Evolutionary conservation across 2,797 vertebrate species (phyloP).

Genomic region (Alca torda): DNA sequence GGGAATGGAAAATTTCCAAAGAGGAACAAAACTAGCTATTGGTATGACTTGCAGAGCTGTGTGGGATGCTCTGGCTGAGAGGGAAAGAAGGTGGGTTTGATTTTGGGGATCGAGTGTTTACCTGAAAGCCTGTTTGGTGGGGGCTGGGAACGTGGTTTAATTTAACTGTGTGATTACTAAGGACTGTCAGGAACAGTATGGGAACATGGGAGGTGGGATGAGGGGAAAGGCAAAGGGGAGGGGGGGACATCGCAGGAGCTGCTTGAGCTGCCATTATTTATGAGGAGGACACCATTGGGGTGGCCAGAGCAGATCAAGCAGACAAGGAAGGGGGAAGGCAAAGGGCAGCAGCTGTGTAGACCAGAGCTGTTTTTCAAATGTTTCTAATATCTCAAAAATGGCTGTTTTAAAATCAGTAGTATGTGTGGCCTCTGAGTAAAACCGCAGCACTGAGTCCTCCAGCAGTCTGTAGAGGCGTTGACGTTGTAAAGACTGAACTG

Average conservation of each 20-base stretch:
- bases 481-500: not conserved
- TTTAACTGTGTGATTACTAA: not conserved
- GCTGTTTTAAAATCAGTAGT: not conserved
- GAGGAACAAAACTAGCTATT: not conserved
- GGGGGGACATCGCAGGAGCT: rapidly evolving
- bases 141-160: not conserved
- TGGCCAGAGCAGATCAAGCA: not conserved
- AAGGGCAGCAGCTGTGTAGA: not conserved
- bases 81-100: not conserved
- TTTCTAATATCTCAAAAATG: not conserved
- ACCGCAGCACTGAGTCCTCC: not conserved
- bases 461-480: not conserved
- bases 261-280: not conserved
- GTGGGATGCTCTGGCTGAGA: not conserved
- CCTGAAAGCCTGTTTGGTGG: not conserved
- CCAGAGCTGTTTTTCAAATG: not conserved
- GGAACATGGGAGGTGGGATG: not conserved
- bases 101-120: not conserved
- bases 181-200: not conserved
- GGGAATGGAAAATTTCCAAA: not conserved
- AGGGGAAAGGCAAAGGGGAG: not conserved
- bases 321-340: not conserved
- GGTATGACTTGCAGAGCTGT: not conserved
- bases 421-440: not conserved
- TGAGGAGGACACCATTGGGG: not conserved